Conservation (phyloP, 2,888 invertebrate genomes). For the Clivina fossor region DNA sequence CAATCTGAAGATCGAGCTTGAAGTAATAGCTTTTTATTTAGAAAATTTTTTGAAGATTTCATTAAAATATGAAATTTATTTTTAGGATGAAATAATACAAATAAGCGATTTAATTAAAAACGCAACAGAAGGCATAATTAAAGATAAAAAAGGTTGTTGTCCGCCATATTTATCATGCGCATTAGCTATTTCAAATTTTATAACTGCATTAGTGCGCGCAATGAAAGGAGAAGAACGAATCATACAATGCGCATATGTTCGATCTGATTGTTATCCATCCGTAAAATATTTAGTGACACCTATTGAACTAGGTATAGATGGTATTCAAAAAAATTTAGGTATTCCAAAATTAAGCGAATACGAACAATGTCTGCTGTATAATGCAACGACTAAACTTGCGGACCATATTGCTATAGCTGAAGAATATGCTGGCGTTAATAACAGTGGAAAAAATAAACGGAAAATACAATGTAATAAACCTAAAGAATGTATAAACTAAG, state of each 20-base stretch:
- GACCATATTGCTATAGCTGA: constrained; percentile 42
- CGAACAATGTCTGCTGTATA: constrained; percentile 49
- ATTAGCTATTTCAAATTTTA: constrained; percentile 64
- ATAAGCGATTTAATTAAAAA: constrained; percentile 55
- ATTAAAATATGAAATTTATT: constrained; percentile 15
- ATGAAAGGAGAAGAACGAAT: constrained; percentile 48
- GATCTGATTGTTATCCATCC: constrained; percentile 46
- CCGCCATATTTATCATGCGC: constrained; percentile 64
- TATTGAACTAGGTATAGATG: constrained; percentile 47
- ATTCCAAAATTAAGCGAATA: constrained; percentile 49
- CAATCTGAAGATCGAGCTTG: not conserved
- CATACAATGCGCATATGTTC: constrained; percentile 49
- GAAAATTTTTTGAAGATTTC: constrained; percentile 1
- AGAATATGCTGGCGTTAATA: constrained; percentile 1
- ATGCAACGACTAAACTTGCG: constrained; percentile 45
- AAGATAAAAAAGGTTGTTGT: too few species aligned
- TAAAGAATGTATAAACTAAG: too few species aligned
- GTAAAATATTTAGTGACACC: constrained; percentile 50
- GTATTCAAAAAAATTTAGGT: constrained; percentile 49
- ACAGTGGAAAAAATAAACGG: too few species aligned
- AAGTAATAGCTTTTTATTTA: not conserved
- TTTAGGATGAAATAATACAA: constrained; percentile 48
- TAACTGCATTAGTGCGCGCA: constrained; percentile 60
- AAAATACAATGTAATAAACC: too few species aligned
- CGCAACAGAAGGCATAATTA: constrained; percentile 65